Base-by-base conservation (phyloP, 1,140 invertebrate species). In the Hyphantria cunea region DNA sequence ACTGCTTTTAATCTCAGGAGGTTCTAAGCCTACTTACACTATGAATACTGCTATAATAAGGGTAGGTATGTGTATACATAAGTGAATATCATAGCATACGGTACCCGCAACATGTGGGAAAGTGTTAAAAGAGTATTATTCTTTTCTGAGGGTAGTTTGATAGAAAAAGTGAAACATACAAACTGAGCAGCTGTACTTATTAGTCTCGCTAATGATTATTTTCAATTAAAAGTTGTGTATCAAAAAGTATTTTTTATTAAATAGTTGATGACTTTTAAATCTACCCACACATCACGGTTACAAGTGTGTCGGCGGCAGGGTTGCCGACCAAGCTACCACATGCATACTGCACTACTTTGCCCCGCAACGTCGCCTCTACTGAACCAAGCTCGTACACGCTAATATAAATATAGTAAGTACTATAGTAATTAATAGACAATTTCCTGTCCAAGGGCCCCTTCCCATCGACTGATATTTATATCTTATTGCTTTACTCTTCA, bases 11-110 rank as follows among this genome's bases (percentile, higher is more conserved):
- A 87, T 87, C 82, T 87, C 82, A 80, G 72, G 78, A 79, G 72
- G 79, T 74, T 80, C 80, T 86, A 87, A 66, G 60, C 83, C 86
- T 86, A 89, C 81, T 86, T 89, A 86, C 64, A 76, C 80, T 84
- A 86, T 81, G 64, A 89, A 85, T 89, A 85, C 84, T 88, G 83
- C 80, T 87, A 84, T 69, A 82, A 76, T 77, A 81, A 80, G 74
- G 76, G 66, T 72, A 81, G 78, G 78, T 82, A 81, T 72, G 75
- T 84, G 75, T 80, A 78, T 80, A 84, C 77, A 82, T 80, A 77
- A 82, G 52, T 61, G 81, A 81, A 73, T 58, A 58, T 56, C 33
- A 80, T 79, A 86, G 80, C 86, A 79, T 78, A 79, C 75, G 70
- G 75, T 80, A 78, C 72, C 74, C 73, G 63, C 67, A 75, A 64